phyloP scores from a whole-genome alignment of 2,113 vertebrate species.

The Globicephala melas region DNA sequence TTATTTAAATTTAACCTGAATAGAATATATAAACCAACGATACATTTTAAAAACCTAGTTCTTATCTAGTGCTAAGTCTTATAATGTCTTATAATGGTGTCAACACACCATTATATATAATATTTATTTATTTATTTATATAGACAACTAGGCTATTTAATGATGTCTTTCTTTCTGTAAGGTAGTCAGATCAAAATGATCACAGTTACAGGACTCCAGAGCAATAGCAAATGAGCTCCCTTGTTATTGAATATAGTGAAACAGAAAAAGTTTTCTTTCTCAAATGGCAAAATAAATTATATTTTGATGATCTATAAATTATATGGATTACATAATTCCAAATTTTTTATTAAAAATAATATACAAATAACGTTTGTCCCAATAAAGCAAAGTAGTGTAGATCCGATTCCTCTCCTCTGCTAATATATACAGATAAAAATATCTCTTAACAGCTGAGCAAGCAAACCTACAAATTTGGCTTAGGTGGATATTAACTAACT shows the following conservation, averaged over 20 bases:
- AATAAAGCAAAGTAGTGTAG: not conserved
- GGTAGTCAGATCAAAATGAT: not conserved
- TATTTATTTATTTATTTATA: too few relatives aligned
- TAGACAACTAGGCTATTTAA: not conserved
- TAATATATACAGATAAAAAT: not conserved
- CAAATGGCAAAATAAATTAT: not conserved
- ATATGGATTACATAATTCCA: not conserved
- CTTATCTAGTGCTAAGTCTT: not conserved
- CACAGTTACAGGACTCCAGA: not conserved
- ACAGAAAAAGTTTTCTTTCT: not conserved
- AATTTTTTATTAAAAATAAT: not conserved
- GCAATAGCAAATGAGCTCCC: not conserved
- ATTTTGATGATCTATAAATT: not conserved
- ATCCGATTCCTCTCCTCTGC: not conserved
- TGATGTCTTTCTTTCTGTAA: not conserved
- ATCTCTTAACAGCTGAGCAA: not conserved
- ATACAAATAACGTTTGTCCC: not conserved
- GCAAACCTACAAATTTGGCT: not conserved
- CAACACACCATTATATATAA: not conserved
- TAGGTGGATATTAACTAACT: not conserved
- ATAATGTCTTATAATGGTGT: not conserved
- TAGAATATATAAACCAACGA: not conserved
- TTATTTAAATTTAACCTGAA: not conserved
- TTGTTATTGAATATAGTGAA: not conserved
- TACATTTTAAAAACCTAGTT: not conserved